phyloP scores from a whole-genome alignment of 1,140 invertebrate species.

The Chironomus tepperi region DNA sequence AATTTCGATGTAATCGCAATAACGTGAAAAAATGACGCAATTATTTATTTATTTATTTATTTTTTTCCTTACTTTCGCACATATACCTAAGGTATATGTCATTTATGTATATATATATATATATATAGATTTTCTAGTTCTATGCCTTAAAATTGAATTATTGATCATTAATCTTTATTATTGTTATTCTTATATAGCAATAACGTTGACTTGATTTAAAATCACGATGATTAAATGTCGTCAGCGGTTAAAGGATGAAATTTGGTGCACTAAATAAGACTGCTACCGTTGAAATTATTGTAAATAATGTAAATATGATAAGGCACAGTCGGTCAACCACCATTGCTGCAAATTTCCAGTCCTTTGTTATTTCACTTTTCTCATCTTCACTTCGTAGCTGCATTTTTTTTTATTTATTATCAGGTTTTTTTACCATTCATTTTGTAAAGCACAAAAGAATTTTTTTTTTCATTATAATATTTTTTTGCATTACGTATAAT shows the following conservation, averaged over 20 bases:
- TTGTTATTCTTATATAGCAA: conserved; percentile 18
- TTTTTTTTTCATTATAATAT: not conserved
- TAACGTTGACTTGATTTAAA: conserved; percentile 22
- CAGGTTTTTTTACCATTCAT: not conserved
- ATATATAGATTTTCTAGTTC: not conserved
- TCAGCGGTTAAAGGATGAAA: conserved; percentile 44
- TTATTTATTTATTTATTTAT: not conserved
- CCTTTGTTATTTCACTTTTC: conserved; percentile 77
- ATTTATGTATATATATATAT: not conserved
- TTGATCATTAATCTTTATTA: conserved; percentile 21
- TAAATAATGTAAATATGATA: conserved; percentile 97
- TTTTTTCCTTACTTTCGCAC: not conserved
- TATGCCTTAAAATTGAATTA: conserved; percentile 18
- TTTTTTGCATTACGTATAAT: not conserved
- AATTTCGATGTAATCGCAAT: not conserved
- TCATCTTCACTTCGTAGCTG: conserved; percentile 84
- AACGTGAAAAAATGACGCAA: conserved; percentile 10
- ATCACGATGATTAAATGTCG: not conserved
- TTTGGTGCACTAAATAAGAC: conserved; percentile 93
- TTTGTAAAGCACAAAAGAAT: conserved; percentile 26
- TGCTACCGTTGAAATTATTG: conserved; percentile 91
- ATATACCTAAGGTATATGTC: not conserved
- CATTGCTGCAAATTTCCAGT: conserved; percentile 99
- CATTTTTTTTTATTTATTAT: conserved; percentile 1
- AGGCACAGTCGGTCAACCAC: conserved; percentile 98